Conservation (phyloP, 2,888 invertebrate species). For the Mimas tiliae region DNA sequence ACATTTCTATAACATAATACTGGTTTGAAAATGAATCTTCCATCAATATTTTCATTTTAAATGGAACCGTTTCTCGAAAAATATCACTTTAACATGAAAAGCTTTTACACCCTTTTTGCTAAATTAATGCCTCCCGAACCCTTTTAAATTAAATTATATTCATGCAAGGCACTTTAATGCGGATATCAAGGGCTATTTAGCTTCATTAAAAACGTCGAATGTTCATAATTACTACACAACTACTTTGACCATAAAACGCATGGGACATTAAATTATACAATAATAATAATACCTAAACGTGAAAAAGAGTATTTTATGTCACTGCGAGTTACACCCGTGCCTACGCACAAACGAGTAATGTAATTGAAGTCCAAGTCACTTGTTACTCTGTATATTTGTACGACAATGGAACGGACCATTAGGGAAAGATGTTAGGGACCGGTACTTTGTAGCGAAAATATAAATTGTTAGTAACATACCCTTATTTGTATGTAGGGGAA, state of each 20-base stretch:
- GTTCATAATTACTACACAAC: conserved; percentile 6
- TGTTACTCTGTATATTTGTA: conserved; percentile 42
- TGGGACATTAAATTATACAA: not conserved
- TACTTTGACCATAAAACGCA: conserved; percentile 3
- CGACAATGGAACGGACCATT: conserved; percentile 43
- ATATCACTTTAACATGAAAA: not conserved
- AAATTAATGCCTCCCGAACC: conserved; percentile 9
- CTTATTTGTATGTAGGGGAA: conserved; percentile 16
- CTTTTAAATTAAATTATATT: conserved; percentile 18
- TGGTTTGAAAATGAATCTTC: not conserved
- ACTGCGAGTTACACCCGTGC: conserved; percentile 30
- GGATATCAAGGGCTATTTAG: conserved; percentile 4
- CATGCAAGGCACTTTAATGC: conserved; percentile 11
- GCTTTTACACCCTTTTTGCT: conserved; percentile 7
- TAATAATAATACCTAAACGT: not conserved
- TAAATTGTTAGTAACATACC: conserved; percentile 10
- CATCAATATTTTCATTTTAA: not conserved
- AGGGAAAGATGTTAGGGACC: conserved; percentile 30
- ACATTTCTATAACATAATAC: no score
- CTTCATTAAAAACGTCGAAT: not conserved
- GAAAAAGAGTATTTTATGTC: conserved; percentile 27
- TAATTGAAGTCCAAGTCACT: conserved; percentile 49
- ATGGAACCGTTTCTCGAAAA: not conserved
- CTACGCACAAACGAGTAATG: conserved; percentile 35
- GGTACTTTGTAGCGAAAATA: conserved; percentile 28